phyloP scores from a whole-genome alignment of 2,888 invertebrate species.

The Latrodectus elegans region DNA sequence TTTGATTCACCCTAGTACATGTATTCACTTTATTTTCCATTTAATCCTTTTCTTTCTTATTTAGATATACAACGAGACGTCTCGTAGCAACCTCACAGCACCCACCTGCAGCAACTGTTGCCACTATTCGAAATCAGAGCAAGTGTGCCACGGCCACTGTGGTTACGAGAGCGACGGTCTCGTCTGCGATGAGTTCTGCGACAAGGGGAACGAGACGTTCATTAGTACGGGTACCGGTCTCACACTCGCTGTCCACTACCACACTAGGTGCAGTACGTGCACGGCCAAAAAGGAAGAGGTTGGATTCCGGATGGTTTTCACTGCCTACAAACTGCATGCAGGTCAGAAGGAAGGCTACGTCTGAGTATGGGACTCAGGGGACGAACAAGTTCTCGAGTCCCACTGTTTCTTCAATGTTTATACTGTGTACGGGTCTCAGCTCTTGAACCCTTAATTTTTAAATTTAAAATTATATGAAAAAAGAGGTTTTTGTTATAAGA shows the following conservation, averaged over 20 bases:
- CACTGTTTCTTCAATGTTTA: neutral
- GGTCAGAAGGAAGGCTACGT: slow-evolving; percentile 27
- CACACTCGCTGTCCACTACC: slow-evolving; percentile 45
- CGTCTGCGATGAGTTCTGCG: slow-evolving; percentile 58
- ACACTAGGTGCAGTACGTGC: slow-evolving; percentile 58
- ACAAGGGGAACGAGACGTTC: slow-evolving; percentile 26
- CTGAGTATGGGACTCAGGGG: neutral
- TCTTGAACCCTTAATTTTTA: neutral
- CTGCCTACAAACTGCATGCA: slow-evolving; percentile 50
- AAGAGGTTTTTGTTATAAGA: no score
- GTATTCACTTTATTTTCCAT: no score
- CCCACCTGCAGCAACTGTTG: slow-evolving; percentile 62
- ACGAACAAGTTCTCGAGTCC: neutral
- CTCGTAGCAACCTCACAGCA: slow-evolving; percentile 15
- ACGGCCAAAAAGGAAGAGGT: slow-evolving; percentile 37
- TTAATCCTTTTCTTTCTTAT: neutral
- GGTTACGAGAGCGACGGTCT: slow-evolving; percentile 56
- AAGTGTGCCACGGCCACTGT: slow-evolving; percentile 27
- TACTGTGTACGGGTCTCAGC: neutral
- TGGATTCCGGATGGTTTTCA: slow-evolving; percentile 67
- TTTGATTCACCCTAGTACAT: no score
- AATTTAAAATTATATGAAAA: no score
- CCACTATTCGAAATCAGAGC: slow-evolving; percentile 15
- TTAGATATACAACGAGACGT: slow-evolving; percentile 56
- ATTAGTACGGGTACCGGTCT: slow-evolving; percentile 9